Base-by-base conservation (phyloP, 2,888 invertebrate genomes). In the Acanthoscelides obtectus region DNA sequence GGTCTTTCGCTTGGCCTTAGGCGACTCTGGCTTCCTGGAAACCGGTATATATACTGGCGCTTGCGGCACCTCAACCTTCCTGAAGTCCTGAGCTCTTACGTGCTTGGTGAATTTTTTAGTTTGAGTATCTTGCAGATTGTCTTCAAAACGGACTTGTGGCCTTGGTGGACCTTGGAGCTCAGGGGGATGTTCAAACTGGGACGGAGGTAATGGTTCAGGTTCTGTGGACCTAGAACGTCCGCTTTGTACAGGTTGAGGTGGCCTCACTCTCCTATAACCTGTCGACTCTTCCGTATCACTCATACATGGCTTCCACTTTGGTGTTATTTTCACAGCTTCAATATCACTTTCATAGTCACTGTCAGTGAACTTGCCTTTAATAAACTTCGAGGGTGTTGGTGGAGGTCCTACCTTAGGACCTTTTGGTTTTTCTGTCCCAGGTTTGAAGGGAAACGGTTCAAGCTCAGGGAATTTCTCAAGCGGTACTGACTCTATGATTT, bases 331-430 rank as follows among this genome's bases (percentile, higher is more conserved):
- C 1, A 81, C 75, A 19, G 86, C 83, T 77, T 89, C 89, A 73
- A 89, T 85, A 82, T 92, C 92, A 72, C 91, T 91, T 81, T 92
- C 92, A 78, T 92, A 91, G 78, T 92, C 91, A 75, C 91, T 91
- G 78, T 90, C 91, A 45, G 87, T 86, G 76, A 89, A 87, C 75
- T 86, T 87, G 12, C 87, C 87, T 79, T 88, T 89, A 0, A 87
- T 82, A 76, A 90, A 88, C 77, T 89, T 90, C 0, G 87, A 86
- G 0, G 90, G 90, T 22, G 88, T 86, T 0, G 89, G 87, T 2
- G 89, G 88, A 22, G 89, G 88, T 4, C 89, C 88, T 20, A 80
- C 77, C 76, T 78, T 86, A 0, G 81, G 76, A 12, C 81, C 80
- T 77, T 73, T 85, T 2, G 80, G 84, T 77, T 86, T 88, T 25